Evolutionary conservation across 2,888 invertebrate genomes (phyloP).

Genomic region (Clusia tigrina): DNA sequence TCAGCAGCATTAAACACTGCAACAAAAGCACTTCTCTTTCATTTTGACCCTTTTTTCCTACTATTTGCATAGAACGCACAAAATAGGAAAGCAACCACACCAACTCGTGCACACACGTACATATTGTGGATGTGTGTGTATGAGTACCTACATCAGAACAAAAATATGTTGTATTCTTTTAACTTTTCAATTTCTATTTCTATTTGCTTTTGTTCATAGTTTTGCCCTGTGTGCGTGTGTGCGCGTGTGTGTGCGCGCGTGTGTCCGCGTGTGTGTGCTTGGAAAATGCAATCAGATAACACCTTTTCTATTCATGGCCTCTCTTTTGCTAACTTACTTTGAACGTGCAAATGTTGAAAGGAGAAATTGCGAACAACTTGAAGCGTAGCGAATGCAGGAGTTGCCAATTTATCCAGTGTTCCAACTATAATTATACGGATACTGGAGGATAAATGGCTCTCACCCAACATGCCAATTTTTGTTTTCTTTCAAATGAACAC

Average conservation of each 20-base stretch:
- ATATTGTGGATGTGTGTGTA: neutral
- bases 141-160: neutral
- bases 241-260: neutral
- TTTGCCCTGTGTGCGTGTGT: neutral
- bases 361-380: neutral
- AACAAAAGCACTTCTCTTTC: conserved; percentile 5
- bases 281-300: conserved; percentile 59
- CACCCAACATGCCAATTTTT: no score
- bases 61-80: conserved; percentile 32
- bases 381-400: neutral
- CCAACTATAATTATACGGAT: no score
- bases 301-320: conserved; percentile 40
- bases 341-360: conserved; percentile 5
- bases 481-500: no score
- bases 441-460: no score
- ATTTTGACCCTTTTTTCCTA: conserved; percentile 14
- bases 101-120: conserved; percentile 19
- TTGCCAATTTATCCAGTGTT: no score
- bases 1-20: conserved; percentile 8
- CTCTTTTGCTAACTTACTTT: conserved; percentile 13
- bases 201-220: no score
- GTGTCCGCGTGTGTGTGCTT: neutral
- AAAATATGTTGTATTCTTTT: neutral
- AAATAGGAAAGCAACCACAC: conserved; percentile 24
- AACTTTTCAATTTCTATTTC: neutral